phyloP scores from a whole-genome alignment of 2,797 vertebrate genomes.

The Fistularia tabacaria region DNA sequence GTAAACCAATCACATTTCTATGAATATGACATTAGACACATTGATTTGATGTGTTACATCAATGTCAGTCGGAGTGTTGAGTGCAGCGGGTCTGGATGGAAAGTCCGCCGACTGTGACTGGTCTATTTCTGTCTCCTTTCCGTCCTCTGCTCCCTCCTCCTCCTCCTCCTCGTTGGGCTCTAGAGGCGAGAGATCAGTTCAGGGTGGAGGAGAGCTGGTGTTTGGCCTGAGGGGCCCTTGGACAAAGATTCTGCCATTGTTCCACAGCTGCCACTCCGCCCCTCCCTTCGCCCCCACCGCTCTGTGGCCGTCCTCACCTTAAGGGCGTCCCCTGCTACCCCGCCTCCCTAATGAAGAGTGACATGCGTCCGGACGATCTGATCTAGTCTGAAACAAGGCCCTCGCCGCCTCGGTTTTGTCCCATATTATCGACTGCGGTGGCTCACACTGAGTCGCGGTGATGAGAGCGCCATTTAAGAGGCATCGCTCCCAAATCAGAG shows the following conservation, averaged over 20 bases:
- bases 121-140: conserved; percentile 62
- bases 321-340: conserved; percentile 63
- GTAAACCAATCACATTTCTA: conserved; percentile 65
- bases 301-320: conserved; percentile 70
- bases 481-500: conserved; percentile 52
- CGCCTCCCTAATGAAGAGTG: conserved; percentile 79
- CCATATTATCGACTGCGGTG: conserved; percentile 64
- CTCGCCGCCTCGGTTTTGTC: conserved; percentile 64
- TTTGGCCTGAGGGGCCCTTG: conserved; percentile 69
- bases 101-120: conserved; percentile 61
- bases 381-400: conserved; percentile 62
- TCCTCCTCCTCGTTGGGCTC: conserved; percentile 23
- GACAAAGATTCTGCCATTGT: conserved; percentile 78
- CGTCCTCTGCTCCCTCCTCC: conserved; percentile 13
- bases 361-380: conserved; percentile 74
- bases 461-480: conserved; percentile 61
- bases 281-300: conserved; percentile 27
- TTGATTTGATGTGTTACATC: conserved; percentile 62
- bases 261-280: conserved; percentile 72
- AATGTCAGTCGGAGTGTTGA: conserved; percentile 49
- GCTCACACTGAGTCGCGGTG: conserved; percentile 56
- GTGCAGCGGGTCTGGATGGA: conserved; percentile 44
- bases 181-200: conserved; percentile 70
- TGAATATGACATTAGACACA: conserved; percentile 70
- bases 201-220: conserved; percentile 73